A percentile compares a stretch with the other conserved stretches of the same genome.
These are phyloP conservation scores for Narcine bancroftii DNA, from an alignment of 2,113 vertebrate genomes.

Conservation along the genomic window DNA sequence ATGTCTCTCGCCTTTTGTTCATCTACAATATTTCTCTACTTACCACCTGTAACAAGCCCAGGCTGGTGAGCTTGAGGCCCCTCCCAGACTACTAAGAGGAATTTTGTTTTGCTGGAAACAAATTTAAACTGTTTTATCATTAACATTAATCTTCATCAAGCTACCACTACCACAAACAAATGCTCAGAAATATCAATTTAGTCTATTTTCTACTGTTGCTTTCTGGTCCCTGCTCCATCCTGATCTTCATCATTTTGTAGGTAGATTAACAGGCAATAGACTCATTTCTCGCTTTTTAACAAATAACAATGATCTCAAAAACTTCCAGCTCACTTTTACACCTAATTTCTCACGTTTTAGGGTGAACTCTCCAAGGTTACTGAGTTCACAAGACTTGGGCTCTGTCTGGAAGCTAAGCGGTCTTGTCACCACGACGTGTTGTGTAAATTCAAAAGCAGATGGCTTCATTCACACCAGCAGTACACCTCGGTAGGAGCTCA, in stretches of 20 bases:
- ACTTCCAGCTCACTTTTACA: background rate
- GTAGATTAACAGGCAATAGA: background rate
- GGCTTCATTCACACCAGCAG: conserved; percentile 22
- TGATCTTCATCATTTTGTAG: background rate
- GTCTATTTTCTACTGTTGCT: background rate
- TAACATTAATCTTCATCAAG: no score
- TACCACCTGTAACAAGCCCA: no score
- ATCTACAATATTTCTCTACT: no score
- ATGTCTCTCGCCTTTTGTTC: no score
- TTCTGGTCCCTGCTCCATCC: background rate
- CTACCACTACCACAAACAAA: no score
- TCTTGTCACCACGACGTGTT: background rate
- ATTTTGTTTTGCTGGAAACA: no score
- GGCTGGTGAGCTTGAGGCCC: no score
- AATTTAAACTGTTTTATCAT: no score
- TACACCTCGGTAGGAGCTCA: background rate
- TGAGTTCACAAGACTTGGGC: background rate
- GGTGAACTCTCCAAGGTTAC: background rate
- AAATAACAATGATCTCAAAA: background rate
- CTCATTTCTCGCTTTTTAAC: no score
- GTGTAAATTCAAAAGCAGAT: conserved; percentile 27
- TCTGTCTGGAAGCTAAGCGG: background rate
- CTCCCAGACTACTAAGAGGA: no score
- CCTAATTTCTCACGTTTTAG: conserved; percentile 14
- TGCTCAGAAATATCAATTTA: no score